Evolutionary conservation across 2,113 vertebrate species (phyloP).

Genomic region (Passer montanus): DNA sequence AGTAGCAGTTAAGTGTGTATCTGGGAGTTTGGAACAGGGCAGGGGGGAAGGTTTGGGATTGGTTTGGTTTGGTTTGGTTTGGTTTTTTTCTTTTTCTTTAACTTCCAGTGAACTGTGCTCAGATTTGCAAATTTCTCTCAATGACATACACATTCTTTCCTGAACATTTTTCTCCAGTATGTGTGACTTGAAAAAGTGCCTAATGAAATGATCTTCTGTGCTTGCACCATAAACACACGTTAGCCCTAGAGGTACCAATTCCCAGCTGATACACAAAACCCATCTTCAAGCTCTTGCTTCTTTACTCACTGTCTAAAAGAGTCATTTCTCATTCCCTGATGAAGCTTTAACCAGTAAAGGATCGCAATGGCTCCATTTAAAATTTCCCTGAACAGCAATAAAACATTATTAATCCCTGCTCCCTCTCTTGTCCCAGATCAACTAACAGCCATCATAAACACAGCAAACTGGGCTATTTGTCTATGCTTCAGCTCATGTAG

Average conservation of each 20-base stretch:
- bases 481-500: neutral
- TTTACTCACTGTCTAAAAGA: neutral
- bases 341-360: conserved; percentile 6
- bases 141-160: neutral
- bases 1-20: neutral
- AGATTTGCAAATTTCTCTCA: neutral
- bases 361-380: neutral
- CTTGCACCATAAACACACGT: neutral
- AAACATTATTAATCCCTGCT: conserved; percentile 42
- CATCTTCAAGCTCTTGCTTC: neutral
- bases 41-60: neutral
- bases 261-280: neutral
- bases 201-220: neutral
- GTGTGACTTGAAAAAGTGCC: neutral
- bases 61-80: neutral
- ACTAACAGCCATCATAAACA: conserved; percentile 6
- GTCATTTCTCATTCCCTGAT: neutral
- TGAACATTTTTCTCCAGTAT: neutral
- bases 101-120: neutral
- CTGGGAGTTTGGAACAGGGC: neutral
- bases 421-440: conserved; percentile 1
- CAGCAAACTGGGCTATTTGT: conserved; percentile 18
- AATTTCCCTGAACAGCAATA: conserved; percentile 24
- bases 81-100: neutral
- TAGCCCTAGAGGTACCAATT: neutral